Percentiles rank a stretch among this genome's conserved stretches.
These are phyloP conservation scores for Choristoneura fumiferana DNA, from an alignment of 1,140 invertebrate species.

Conservation along the genomic window DNA sequence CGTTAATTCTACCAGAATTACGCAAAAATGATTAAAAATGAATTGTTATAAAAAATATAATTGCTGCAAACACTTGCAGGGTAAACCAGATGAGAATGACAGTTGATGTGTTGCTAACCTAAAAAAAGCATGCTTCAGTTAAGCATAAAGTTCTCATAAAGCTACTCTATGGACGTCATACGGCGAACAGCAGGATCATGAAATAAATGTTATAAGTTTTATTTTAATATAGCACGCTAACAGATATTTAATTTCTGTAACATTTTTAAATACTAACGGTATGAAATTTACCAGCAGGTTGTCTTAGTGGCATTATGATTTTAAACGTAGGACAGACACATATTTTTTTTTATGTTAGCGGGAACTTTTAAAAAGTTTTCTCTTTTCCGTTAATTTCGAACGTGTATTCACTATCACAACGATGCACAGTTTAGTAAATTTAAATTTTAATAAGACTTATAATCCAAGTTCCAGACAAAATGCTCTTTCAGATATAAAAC, in stretches of 20 bases:
- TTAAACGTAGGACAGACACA: not conserved
- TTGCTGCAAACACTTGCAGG: constrained; percentile 33
- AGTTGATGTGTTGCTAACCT: constrained; percentile 6
- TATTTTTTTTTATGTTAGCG: not conserved
- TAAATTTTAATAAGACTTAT: constrained; percentile 59
- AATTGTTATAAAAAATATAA: constrained; percentile 57
- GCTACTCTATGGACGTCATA: not conserved
- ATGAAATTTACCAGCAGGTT: too few species aligned
- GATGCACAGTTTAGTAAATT: constrained; percentile 60
- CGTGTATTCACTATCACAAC: constrained; percentile 12
- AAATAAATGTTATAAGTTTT: too few species aligned
- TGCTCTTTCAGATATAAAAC: constrained; percentile 64
- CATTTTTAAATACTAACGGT: not conserved
- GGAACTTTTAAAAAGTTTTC: constrained; percentile 16
- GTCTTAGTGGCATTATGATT: too few species aligned
- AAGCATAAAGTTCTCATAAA: not conserved
- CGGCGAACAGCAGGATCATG: not conserved
- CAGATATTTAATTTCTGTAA: too few species aligned
- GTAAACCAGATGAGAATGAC: constrained; percentile 62
- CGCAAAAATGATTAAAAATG: constrained; percentile 39
- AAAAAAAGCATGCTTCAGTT: too few species aligned
- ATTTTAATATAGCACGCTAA: too few species aligned
- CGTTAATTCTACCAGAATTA: constrained; percentile 28
- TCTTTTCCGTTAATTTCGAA: constrained; percentile 5
- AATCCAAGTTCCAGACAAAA: constrained; percentile 65